phyloP scores from a whole-genome alignment of 2,113 vertebrate species.

The Rhinogobius similis region DNA sequence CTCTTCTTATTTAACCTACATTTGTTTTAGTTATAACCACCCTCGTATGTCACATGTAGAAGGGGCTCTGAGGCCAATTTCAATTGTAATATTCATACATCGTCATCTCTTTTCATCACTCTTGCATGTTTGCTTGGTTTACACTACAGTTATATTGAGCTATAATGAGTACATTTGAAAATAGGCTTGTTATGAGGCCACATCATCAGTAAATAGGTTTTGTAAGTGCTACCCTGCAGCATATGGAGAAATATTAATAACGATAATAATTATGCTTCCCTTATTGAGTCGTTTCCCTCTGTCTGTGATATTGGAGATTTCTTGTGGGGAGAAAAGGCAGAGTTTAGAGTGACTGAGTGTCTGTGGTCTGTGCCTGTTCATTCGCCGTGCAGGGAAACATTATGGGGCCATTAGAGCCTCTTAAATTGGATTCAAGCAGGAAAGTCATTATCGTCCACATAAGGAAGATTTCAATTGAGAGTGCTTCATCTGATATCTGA shows the following conservation, averaged over 20 bases:
- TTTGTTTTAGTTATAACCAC: too few species aligned
- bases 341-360: conserved; percentile 58
- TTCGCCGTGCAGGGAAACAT: conserved; percentile 61
- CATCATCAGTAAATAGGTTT: conserved; percentile 1
- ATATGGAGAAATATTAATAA: conserved; percentile 49
- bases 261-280: conserved; percentile 41
- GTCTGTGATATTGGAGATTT: conserved; percentile 16
- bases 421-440: conserved; percentile 73
- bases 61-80: too few species aligned
- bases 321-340: conserved; percentile 43
- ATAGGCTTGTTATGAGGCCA: conserved; percentile 2
- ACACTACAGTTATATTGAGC: conserved; percentile 6
- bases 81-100: conserved; percentile 13
- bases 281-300: conserved; percentile 18
- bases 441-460: conserved; percentile 70
- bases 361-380: conserved; percentile 60
- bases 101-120: neutral
- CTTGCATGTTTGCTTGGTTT: neutral
- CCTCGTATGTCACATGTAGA: too few species aligned
- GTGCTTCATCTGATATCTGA: conserved; percentile 65
- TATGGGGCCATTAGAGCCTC: conserved; percentile 67
- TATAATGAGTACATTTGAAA: neutral
- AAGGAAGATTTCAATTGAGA: conserved; percentile 69
- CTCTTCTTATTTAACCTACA: too few species aligned
- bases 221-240: conserved; percentile 28